These are phyloP conservation scores for Lycaena phlaeas DNA, from an alignment of 2,888 invertebrate genomes.

Conservation along the genomic window DNA sequence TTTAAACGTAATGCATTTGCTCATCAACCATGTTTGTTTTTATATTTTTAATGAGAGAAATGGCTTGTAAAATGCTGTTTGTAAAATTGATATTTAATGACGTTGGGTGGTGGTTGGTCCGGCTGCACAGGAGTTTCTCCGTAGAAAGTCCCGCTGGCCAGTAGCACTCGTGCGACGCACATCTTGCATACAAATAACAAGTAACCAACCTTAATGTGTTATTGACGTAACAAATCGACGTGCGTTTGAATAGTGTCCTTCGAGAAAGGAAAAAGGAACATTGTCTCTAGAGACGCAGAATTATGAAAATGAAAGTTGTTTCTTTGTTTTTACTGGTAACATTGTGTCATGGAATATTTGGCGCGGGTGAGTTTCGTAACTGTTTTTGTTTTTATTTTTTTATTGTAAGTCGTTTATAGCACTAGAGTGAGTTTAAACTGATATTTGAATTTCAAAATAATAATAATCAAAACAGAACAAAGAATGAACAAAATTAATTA, in stretches of 20 bases:
- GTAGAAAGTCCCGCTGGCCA: conserved; percentile 68
- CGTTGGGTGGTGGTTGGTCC: conserved; percentile 36
- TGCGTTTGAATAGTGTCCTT: conserved; percentile 55
- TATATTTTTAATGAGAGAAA: conserved; percentile 19
- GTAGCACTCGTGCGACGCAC: conserved; percentile 48
- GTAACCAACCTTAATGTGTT: conserved; percentile 41
- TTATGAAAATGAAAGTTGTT: conserved; percentile 45
- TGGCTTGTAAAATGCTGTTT: conserved; percentile 30
- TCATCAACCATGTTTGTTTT: too few relatives aligned
- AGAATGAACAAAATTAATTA: too few relatives aligned
- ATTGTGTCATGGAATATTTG: conserved; percentile 25
- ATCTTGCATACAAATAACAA: conserved; percentile 64
- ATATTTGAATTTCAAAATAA: too few relatives aligned
- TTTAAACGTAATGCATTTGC: too few relatives aligned
- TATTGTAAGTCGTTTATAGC: conserved; percentile 8
- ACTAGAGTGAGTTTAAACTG: too few relatives aligned
- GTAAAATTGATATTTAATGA: conserved; percentile 37
- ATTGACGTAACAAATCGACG: conserved; percentile 44
- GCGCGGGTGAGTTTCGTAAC: conserved; percentile 34
- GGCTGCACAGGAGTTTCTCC: conserved; percentile 61
- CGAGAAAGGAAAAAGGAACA: conserved; percentile 39
- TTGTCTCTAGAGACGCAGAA: conserved; percentile 21
- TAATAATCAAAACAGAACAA: too few relatives aligned
- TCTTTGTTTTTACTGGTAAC: conserved; percentile 31
- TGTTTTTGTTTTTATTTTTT: too few relatives aligned